Evolutionary conservation across 1,140 invertebrate genomes (phyloP), one percentile per base, ranked within the genome.

Genomic region (Formica selysi): DNA sequence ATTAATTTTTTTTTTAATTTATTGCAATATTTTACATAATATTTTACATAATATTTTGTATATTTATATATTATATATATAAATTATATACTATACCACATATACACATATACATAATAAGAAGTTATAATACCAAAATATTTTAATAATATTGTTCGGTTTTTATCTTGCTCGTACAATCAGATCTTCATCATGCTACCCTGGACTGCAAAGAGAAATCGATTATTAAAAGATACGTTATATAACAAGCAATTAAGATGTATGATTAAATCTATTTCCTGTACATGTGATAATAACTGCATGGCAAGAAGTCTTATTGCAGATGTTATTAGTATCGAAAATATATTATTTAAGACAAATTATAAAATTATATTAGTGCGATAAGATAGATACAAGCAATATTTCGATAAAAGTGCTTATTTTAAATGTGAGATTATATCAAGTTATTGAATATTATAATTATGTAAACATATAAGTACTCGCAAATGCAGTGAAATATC

Each of bases 121-220:
- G 8, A 5, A 32, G 0, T 7, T 19, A 38, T 4, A 67, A 38
- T 38, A 41, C 13, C 5, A n/a, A 38, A 38, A 13, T 62, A 13
- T 26, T 19, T 65, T 22, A 19, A n/a, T 11, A 38, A 1, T 62
- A 32, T 62, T 2, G 29, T 26, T 41, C 22, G 5, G 22, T 78
- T 78, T n/a, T 38, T 36, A 32, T 41, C 5, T 59, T 57, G 26
- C 74, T 38, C 13, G 11, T 78, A 5, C 22, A 36, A 44, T 36
- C 26, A 32, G 32, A 26, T 84, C 22, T 68, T 76, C 3, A 65
- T 36, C 7, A 71, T 54, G 0, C 13, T 19, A 86, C 2, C 26
- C 65, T 90, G 22, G 78, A 61, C 88, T 90, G 78, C 57, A 83
- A 90, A 71, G 6, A 73, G n/a, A 57, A 74, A 41, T 16, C 13